Percentiles rank a stretch among this genome's conserved stretches.
Conservation (phyloP, 2,113 vertebrate species). For the Gadus macrocephalus region DNA sequence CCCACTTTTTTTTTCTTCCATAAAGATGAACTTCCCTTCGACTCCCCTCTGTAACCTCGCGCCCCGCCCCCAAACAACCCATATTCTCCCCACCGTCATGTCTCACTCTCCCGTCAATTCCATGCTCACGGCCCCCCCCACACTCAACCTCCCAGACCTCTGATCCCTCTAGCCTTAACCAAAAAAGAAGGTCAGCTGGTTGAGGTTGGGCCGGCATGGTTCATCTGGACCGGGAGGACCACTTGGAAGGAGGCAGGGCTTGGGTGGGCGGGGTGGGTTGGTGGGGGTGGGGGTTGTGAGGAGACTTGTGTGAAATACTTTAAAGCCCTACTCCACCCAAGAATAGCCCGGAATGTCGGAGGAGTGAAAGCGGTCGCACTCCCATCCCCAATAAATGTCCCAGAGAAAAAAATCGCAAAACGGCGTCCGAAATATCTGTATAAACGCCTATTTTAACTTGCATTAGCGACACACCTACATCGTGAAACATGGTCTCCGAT, state of each 20-base stretch:
- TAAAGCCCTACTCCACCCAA: no score
- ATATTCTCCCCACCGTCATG: slow-evolving; percentile 38
- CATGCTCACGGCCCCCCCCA: not conserved
- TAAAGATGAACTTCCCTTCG: slow-evolving; percentile 29
- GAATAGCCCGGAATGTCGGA: no score
- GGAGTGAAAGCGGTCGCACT: no score
- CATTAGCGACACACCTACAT: no score
- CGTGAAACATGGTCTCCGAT: no score
- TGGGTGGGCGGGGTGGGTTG: no score
- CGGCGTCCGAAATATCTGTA: no score
- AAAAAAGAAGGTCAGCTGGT: not conserved
- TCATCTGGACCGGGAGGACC: not conserved
- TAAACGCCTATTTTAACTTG: no score
- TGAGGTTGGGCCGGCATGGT: not conserved
- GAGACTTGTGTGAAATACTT: no score
- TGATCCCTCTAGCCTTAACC: no score
- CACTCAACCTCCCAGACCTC: not conserved
- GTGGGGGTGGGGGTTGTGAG: not conserved
- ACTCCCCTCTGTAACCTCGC: slow-evolving; percentile 3
- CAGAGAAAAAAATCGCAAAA: no score
- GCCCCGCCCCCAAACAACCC: not conserved
- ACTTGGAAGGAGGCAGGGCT: not conserved
- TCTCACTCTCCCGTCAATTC: slow-evolving; percentile 53
- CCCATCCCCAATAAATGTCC: no score
- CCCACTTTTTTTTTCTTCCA: slow-evolving; percentile 9